Percentiles rank a stretch among this genome's conserved stretches.
Evolutionary conservation across 2,888 invertebrate genomes (phyloP).

Genomic region (Ophion ventricosus): DNA sequence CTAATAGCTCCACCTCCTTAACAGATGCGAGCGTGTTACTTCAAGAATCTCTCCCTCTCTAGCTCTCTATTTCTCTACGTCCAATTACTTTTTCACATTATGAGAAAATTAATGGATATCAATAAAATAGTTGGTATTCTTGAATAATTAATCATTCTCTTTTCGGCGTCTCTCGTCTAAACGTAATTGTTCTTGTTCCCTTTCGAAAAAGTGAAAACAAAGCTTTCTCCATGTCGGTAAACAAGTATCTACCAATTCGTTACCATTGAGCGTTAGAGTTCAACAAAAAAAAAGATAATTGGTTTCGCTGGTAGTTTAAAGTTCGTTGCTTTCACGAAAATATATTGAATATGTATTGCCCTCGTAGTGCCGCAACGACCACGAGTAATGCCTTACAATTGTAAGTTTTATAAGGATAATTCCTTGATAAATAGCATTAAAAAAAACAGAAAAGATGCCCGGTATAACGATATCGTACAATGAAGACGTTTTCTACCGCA

Average conservation of each 20-base stretch:
- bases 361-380: background rate
- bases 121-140: background rate
- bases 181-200: background rate
- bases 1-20: too few relatives aligned
- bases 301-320: background rate
- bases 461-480: constrained; percentile 25
- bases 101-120: background rate
- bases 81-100: background rate
- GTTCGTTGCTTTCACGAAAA: background rate
- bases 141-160: background rate
- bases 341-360: background rate
- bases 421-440: background rate
- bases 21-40: constrained; percentile 66
- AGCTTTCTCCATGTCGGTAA: constrained; percentile 11
- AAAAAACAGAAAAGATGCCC: constrained; percentile 4
- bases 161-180: background rate
- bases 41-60: constrained; percentile 46
- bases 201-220: constrained; percentile 3
- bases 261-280: constrained; percentile 12
- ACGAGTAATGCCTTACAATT: background rate
- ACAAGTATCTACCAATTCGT: background rate
- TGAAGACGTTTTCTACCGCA: constrained; percentile 37
- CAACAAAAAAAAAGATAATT: constrained; percentile 5
- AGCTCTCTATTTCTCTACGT: background rate
- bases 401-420: constrained; percentile 16